Conservation (phyloP, 1,140 invertebrate species). For the Vanessa tameamea region DNA sequence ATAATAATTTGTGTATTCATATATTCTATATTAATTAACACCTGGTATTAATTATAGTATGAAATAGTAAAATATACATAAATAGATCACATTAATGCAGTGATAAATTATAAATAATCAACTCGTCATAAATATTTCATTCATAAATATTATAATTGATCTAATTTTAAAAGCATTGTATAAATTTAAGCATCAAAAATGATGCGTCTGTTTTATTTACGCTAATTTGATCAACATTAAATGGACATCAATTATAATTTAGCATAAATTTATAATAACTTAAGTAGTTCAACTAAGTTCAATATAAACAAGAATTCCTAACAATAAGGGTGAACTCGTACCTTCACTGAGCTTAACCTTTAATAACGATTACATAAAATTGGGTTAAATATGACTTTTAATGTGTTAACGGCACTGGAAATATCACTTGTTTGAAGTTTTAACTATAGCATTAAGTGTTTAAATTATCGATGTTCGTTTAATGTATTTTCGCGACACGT, state of each 20-base stretch:
- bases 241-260: not conserved
- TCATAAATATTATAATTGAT: slow-evolving; percentile 33
- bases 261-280: not conserved
- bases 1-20: not conserved
- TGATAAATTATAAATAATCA: not conserved
- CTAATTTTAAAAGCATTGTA: slow-evolving; percentile 24
- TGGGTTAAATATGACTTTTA: not conserved
- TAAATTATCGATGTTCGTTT: slow-evolving; percentile 14
- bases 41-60: not conserved
- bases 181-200: not conserved
- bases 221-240: not conserved
- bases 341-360: slow-evolving; percentile 9
- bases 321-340: not conserved
- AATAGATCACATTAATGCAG: not conserved
- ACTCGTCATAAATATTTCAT: not conserved
- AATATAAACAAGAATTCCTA: slow-evolving; percentile 2
- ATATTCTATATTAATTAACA: not conserved
- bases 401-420: slow-evolving; percentile 2
- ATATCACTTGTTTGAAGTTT: slow-evolving; percentile 10
- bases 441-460: slow-evolving; percentile 2
- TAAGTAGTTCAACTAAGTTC: not conserved
- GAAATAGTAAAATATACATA: not conserved
- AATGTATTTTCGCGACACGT: slow-evolving; percentile 12
- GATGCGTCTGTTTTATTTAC: not conserved
- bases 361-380: not conserved